These are phyloP conservation scores for Lithophane ornitopus DNA, from an alignment of 2,888 invertebrate genomes.

Conservation along the genomic window DNA sequence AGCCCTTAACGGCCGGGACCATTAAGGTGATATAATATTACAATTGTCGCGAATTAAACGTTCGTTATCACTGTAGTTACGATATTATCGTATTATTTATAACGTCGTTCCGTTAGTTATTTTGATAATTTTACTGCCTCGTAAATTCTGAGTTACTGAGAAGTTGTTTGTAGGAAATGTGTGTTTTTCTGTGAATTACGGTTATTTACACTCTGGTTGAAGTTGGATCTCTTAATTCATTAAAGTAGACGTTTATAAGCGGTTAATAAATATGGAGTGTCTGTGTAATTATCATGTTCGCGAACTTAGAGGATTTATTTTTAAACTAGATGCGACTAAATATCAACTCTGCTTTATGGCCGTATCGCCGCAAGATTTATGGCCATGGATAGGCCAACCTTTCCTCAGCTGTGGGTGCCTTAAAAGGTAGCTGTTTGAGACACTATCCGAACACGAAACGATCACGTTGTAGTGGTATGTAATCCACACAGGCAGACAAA, in stretches of 20 bases:
- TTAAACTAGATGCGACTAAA: not conserved
- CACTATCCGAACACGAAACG: too few relatives aligned
- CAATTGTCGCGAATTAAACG: slow-evolving; percentile 58
- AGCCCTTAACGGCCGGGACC: slow-evolving; percentile 21
- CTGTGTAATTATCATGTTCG: not conserved
- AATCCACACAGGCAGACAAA: too few relatives aligned
- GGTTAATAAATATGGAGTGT: slow-evolving; percentile 13
- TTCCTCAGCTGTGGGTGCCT: too few relatives aligned
- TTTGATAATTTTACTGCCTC: slow-evolving; percentile 56
- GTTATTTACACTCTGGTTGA: slow-evolving; percentile 25
- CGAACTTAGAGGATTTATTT: not conserved
- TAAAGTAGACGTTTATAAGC: slow-evolving; percentile 34
- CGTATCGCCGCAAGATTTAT: not conserved
- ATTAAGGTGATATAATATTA: slow-evolving; percentile 53
- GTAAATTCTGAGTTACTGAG: slow-evolving; percentile 45
- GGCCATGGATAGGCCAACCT: too few relatives aligned
- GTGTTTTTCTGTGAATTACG: slow-evolving; percentile 41
- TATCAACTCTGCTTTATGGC: not conserved
- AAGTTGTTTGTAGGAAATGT: slow-evolving; percentile 21
- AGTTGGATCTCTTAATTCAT: slow-evolving; percentile 20
- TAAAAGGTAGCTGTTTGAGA: too few relatives aligned
- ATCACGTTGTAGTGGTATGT: too few relatives aligned
- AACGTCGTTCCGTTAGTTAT: slow-evolving; percentile 55
- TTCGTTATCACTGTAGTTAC: slow-evolving; percentile 51
- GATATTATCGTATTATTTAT: slow-evolving; percentile 57